Evolutionary conservation across 1,140 invertebrate species (phyloP).

Genomic region (Leptopilina boulardi): DNA sequence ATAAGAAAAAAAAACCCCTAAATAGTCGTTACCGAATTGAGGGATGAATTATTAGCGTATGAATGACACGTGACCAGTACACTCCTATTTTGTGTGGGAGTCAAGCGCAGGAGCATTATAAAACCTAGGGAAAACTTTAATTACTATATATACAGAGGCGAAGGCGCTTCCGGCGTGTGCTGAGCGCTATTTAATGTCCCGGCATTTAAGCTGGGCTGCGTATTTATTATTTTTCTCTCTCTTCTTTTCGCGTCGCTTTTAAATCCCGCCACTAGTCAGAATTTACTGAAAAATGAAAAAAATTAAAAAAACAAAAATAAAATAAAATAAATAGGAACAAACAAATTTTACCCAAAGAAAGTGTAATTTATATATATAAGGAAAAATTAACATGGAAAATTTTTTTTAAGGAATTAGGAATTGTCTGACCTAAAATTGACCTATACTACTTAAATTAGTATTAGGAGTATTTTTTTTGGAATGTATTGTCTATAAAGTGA

Average conservation of each 20-base stretch:
- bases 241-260: conserved; percentile 6
- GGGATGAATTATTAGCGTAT: conserved; percentile 8
- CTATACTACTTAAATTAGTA: too few relatives aligned
- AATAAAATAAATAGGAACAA: not conserved
- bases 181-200: conserved; percentile 28
- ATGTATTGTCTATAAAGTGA: too few relatives aligned
- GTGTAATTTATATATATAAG: too few relatives aligned
- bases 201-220: conserved; percentile 23
- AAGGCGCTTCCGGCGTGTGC: conserved; percentile 20
- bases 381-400: too few relatives aligned
- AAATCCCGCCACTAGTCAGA: conserved; percentile 11
- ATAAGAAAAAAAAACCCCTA: too few relatives aligned
- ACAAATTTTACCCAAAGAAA: too few relatives aligned
- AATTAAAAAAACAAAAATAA: not conserved
- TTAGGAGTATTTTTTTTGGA: too few relatives aligned
- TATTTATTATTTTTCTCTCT: conserved; percentile 32
- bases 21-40: not conserved
- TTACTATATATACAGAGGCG: conserved; percentile 25
- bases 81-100: conserved; percentile 10
- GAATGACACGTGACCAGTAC: conserved; percentile 30
- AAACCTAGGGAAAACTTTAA: conserved; percentile 21
- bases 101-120: conserved; percentile 17
- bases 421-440: too few relatives aligned
- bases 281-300: not conserved
- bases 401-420: too few relatives aligned